phyloP scores from a whole-genome alignment of 2,888 invertebrate species.

The Caenorhabditis afra region DNA sequence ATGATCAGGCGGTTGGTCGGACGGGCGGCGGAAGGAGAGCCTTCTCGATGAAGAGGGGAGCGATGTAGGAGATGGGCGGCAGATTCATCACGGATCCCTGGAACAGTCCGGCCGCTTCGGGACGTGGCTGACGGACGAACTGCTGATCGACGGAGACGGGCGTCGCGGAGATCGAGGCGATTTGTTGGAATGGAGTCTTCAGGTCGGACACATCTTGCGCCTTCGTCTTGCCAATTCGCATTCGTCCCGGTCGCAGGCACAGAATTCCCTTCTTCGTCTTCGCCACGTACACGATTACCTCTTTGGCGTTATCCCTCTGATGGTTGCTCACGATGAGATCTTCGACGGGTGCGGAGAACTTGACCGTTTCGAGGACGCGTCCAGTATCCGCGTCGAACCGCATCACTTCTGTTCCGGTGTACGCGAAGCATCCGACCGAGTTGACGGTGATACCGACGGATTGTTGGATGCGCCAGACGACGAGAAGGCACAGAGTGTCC shows the following conservation, averaged over 20 bases:
- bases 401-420: conserved; percentile 53
- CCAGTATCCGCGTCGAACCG: conserved; percentile 51
- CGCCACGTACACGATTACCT: conserved; percentile 26
- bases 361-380: conserved; percentile 30
- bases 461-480: conserved; percentile 52
- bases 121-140: conserved; percentile 47
- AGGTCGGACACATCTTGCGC: not conserved
- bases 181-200: conserved; percentile 60
- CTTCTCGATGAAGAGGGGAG: conserved; percentile 69
- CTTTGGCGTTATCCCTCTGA: not conserved
- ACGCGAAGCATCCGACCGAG: conserved; percentile 34
- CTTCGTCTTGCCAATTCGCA: not conserved
- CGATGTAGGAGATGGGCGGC: conserved; percentile 72
- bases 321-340: conserved; percentile 26
- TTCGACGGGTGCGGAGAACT: conserved; percentile 42
- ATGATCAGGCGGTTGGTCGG: not conserved
- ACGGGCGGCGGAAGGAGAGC: conserved; percentile 61
- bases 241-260: not conserved
- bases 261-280: conserved; percentile 46
- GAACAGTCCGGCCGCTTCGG: conserved; percentile 62
- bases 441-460: conserved; percentile 28
- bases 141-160: not conserved
- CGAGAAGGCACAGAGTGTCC: conserved; percentile 46
- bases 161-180: not conserved
- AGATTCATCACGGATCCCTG: conserved; percentile 71